Base-by-base conservation (phyloP, 2,888 invertebrate genomes). In the Pseudococcus jackbeardsleyi region DNA sequence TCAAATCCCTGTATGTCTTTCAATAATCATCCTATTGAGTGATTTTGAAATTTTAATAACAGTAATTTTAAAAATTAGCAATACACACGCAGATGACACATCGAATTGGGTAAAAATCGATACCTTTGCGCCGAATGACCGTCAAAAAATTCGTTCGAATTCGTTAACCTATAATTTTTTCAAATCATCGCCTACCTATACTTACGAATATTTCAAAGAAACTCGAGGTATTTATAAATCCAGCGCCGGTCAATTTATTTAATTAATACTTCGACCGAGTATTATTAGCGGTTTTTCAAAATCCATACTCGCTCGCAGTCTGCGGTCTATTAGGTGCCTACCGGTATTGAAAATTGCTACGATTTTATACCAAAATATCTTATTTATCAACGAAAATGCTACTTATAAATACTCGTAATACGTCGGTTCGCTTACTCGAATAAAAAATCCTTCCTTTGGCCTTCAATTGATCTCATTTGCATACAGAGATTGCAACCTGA, bases 11-110 rank as follows among this genome's bases (percentile, higher is more conserved):
- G 33, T 42, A n/a, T 79, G 7, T 42, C 42, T 42, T 79, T 42
- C 39, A 79, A 79, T 79, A 79, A 68, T 68, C 79, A 8, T 26
- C 17, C 17, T 42, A 79, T 42, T 79, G 42, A 42, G 9, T 79
- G 79, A 79, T 79, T 39, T 39, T 42, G 79, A 79, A 79, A 79
- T 79, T 42, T 79, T 79, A 79, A 79, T 79, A 79, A 79, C 9
- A 79, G 79, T 42, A 4, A 79, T 79, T 79, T 68, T 26, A 7
- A 26, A 26, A 22, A 68, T 26, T 42, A 17, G 42, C 4, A 42
- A 79, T 39, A 79, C 11, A 68, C 68, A 68, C 68, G 42, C 42
- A 79, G 42, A 79, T 42, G 79, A 42, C 79, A 79, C 39, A 79
- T 42, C 79, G 19, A 4, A n/a, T 42, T 42, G 42, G 42, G 7